These are phyloP conservation scores for Dicentrarchus labrax DNA, from an alignment of 2,113 vertebrate genomes.

Conservation along the genomic window DNA sequence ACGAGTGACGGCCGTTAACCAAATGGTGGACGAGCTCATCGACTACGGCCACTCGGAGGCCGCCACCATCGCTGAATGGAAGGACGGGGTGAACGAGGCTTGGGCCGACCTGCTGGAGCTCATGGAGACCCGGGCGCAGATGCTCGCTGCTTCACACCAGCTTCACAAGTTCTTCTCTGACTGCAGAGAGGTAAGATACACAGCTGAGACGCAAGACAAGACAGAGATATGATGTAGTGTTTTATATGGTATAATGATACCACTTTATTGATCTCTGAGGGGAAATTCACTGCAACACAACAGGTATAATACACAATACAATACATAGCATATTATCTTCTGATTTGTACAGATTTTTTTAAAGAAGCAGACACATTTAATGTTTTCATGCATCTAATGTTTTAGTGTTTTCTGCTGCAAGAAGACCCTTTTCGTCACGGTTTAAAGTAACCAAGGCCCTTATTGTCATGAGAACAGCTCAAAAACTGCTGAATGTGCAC, in stretches of 20 bases:
- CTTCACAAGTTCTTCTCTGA: slow-evolving; percentile 97
- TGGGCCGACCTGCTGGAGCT: slow-evolving; percentile 97
- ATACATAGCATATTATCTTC: background rate
- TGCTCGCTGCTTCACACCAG: slow-evolving; percentile 93
- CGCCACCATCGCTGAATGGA: slow-evolving; percentile 96
- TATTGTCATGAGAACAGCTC: background rate
- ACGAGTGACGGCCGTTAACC: slow-evolving; percentile 92
- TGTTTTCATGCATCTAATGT: background rate
- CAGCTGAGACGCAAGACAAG: background rate
- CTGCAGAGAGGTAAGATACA: slow-evolving; percentile 86
- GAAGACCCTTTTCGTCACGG: background rate
- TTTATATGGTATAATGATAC: background rate
- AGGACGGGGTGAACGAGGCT: slow-evolving; percentile 95
- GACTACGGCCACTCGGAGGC: slow-evolving; percentile 94
- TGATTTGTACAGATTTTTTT: background rate
- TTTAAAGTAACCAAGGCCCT: background rate
- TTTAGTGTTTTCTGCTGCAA: background rate
- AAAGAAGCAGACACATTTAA: background rate
- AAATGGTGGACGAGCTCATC: slow-evolving; percentile 97
- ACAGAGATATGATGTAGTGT: background rate
- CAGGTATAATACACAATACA: background rate
- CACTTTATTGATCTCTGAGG: background rate
- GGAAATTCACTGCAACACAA: background rate
- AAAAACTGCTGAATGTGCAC: background rate
- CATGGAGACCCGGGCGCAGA: slow-evolving; percentile 94